A percentile compares a stretch with the other conserved stretches of the same genome.
Conservation (phyloP, 1,140 invertebrate genomes). For the Drosophila rufa region DNA sequence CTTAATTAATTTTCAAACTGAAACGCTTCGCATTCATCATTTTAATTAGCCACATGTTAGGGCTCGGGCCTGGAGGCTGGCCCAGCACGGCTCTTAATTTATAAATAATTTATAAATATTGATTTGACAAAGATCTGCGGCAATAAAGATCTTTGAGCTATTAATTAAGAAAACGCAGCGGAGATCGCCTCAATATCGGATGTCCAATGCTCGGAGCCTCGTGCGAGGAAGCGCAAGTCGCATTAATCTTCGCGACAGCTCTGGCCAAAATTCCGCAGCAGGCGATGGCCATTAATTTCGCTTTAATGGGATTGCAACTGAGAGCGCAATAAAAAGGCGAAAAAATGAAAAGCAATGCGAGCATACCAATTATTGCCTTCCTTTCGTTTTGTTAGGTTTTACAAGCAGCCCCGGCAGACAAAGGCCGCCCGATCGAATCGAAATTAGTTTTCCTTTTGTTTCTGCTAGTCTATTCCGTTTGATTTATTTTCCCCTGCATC, state of each 20-base stretch:
- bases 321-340: constrained; percentile 12
- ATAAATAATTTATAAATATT: constrained; percentile 79
- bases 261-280: constrained; percentile 36
- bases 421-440: constrained; percentile 67
- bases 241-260: constrained; percentile 65
- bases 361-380: constrained; percentile 40
- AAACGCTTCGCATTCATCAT: constrained; percentile 77
- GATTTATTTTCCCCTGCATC: constrained; percentile 59
- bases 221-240: constrained; percentile 38
- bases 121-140: constrained; percentile 58
- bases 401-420: constrained; percentile 47
- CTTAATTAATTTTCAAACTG: constrained; percentile 64
- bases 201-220: constrained; percentile 17
- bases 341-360: constrained; percentile 35
- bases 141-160: constrained; percentile 62
- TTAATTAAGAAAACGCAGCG: constrained; percentile 61
- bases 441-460: constrained; percentile 73
- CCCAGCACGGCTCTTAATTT: constrained; percentile 44
- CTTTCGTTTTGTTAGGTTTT: constrained; percentile 22
- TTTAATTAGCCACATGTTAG: constrained; percentile 60
- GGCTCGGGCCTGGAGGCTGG: constrained; percentile 19
- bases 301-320: constrained; percentile 54
- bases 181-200: constrained; percentile 22
- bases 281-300: constrained; percentile 66
- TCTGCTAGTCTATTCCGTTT: constrained; percentile 49